Percentiles rank a stretch among this genome's conserved stretches.
Evolutionary conservation across 2,797 vertebrate species (phyloP).

Genomic region (Alca torda): DNA sequence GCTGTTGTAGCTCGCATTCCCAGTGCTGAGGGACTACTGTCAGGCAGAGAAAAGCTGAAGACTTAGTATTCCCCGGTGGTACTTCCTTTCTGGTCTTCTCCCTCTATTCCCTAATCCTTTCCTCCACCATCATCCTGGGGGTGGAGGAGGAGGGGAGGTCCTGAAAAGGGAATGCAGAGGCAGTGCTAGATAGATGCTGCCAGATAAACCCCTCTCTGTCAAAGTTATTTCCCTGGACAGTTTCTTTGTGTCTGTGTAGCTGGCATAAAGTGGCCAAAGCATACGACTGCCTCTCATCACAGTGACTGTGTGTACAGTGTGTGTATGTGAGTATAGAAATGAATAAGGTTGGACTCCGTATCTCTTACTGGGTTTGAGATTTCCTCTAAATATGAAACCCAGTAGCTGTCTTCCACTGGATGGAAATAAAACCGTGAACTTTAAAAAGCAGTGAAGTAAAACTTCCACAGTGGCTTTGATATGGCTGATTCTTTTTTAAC

Average conservation of each 20-base stretch:
- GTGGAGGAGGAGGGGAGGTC: conserved; percentile 52
- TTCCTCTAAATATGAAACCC: not conserved
- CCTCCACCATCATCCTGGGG: conserved; percentile 13
- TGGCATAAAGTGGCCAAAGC: conserved; percentile 58
- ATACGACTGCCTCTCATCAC: conserved; percentile 3
- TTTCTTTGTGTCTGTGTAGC: conserved; percentile 59
- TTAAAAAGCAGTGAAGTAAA: conserved; percentile 29
- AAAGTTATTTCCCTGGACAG: conserved; percentile 64
- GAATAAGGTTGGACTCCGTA: not conserved
- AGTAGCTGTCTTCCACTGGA: not conserved
- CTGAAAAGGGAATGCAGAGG: conserved; percentile 44
- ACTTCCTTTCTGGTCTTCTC: conserved; percentile 34
- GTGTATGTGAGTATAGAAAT: not conserved
- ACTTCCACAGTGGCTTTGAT: conserved; percentile 37
- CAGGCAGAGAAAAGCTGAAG: conserved; percentile 54
- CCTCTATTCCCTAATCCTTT: conserved; percentile 33
- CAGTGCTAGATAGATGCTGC: conserved; percentile 54
- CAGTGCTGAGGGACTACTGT: conserved; percentile 38
- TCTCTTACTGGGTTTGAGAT: conserved; percentile 1
- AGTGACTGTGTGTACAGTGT: not conserved
- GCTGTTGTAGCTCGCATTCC: not conserved
- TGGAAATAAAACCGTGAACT: conserved; percentile 3
- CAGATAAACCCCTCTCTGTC: conserved; percentile 60
- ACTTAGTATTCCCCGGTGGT: conserved; percentile 32
- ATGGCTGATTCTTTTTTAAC: conserved; percentile 47